Percentiles rank a stretch among this genome's conserved stretches.
These are phyloP conservation scores for Platycercus adscitus DNA, from an alignment of 2,113 vertebrate genomes.

Conservation along the genomic window DNA sequence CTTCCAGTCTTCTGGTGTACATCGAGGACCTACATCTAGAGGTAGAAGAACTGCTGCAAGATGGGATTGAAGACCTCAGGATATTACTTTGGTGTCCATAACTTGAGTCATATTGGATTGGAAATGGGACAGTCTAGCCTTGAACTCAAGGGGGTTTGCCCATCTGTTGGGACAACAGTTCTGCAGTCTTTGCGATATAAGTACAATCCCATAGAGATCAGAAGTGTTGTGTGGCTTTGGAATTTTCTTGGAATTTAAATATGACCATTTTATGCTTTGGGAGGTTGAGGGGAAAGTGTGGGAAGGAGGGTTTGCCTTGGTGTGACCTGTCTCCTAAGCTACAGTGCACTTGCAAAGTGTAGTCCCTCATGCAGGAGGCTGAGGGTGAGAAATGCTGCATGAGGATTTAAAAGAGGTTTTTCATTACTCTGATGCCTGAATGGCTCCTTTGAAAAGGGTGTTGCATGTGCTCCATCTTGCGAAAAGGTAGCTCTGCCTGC, in stretches of 20 bases:
- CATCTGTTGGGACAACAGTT: not conserved
- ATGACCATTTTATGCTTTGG: accelerated
- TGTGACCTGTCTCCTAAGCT: accelerated
- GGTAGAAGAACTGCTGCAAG: not conserved
- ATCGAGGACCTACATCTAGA: not conserved
- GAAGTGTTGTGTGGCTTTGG: not conserved
- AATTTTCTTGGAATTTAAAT: not conserved
- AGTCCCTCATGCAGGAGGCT: accelerated
- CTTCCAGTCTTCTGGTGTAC: not conserved
- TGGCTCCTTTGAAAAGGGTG: not conserved
- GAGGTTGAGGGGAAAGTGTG: accelerated
- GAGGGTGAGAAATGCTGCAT: accelerated
- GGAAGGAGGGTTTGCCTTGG: not conserved
- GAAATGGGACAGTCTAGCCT: not conserved
- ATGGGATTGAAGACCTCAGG: not conserved
- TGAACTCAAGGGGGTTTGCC: not conserved
- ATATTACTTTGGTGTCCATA: not conserved
- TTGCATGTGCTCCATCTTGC: not conserved
- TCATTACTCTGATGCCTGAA: not conserved
- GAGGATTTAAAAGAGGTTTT: not conserved
- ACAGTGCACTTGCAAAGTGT: accelerated
- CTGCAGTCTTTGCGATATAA: not conserved
- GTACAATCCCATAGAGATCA: accelerated
- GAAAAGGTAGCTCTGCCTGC: not conserved
- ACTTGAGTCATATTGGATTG: accelerated